phyloP scores from a whole-genome alignment of 1,140 invertebrate genomes.

The Lordiphosa collinella region DNA sequence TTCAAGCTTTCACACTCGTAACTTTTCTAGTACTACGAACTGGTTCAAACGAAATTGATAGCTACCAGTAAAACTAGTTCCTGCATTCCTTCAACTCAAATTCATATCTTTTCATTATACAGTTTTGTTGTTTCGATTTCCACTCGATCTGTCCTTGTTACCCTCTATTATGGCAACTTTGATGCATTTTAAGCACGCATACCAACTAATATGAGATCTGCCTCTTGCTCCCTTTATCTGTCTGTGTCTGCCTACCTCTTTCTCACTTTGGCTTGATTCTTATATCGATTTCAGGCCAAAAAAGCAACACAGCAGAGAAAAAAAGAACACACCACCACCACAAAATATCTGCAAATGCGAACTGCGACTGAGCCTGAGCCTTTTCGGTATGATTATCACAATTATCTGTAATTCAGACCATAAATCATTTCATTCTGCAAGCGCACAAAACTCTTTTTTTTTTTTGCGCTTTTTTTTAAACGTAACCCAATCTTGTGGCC shows the following conservation, averaged over 20 bases:
- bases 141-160: neutral
- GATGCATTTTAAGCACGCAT: constrained; percentile 56
- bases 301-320: too few species aligned
- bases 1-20: too few species aligned
- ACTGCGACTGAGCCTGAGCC: constrained; percentile 23
- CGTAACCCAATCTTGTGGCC: constrained; percentile 64
- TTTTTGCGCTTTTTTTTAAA: constrained; percentile 35
- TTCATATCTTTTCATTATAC: too few species aligned
- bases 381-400: constrained; percentile 79
- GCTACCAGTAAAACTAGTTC: too few species aligned
- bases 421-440: constrained; percentile 76
- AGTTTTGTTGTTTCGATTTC: too few species aligned
- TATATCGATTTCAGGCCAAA: constrained; percentile 60
- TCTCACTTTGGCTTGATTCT: constrained; percentile 31
- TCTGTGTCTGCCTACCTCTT: neutral
- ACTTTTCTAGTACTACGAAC: too few species aligned
- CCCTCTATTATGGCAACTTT: constrained; percentile 24
- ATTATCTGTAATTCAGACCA: constrained; percentile 79
- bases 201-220: constrained; percentile 22
- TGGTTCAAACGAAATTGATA: too few species aligned
- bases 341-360: constrained; percentile 54
- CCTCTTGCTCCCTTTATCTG: neutral
- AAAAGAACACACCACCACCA: neutral
- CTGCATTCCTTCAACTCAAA: too few species aligned
- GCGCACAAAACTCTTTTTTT: constrained; percentile 37